Conservation (phyloP, 2,113 vertebrate species). For the Dolichotis patagonum region DNA sequence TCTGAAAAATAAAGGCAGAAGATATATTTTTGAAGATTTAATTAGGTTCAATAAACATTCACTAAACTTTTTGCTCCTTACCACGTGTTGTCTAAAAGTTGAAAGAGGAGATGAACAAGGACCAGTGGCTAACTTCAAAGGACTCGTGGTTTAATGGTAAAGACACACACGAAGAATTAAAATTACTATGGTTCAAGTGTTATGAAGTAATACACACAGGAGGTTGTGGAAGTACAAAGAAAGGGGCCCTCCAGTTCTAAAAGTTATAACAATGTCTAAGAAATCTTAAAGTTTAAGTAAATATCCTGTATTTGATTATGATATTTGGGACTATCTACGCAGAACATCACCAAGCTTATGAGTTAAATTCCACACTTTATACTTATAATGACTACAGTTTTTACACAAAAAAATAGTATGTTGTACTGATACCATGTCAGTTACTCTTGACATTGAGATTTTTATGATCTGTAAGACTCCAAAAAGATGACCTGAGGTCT, state of each 20-base stretch:
- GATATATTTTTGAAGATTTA: slow-evolving; percentile 37
- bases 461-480: background rate
- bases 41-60: slow-evolving; percentile 57
- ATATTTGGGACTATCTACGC: background rate
- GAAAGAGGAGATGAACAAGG: slow-evolving; percentile 42
- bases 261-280: background rate
- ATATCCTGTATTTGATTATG: slow-evolving; percentile 50
- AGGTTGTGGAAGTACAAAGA: slow-evolving; percentile 31
- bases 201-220: slow-evolving; percentile 52
- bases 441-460: background rate
- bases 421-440: background rate
- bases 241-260: background rate
- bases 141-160: slow-evolving; percentile 23
- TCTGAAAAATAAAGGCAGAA: slow-evolving; percentile 26
- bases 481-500: background rate
- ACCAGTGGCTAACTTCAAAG: slow-evolving; percentile 63
- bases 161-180: slow-evolving; percentile 50
- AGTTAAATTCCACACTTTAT: slow-evolving; percentile 43
- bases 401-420: slow-evolving; percentile 9
- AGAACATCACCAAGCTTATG: background rate
- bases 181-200: slow-evolving; percentile 49
- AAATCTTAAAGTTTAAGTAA: slow-evolving; percentile 49
- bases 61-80: slow-evolving; percentile 33
- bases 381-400: background rate
- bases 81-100: slow-evolving; percentile 7